Percentiles rank a stretch among this genome's conserved stretches.
Conservation (phyloP, 2,113 vertebrate species). For the pig (Sus scrofa) region T2T-Sscrofa CM000830.6:69891001-69891500, state of each 20-base stretch:
- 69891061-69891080: constrained; percentile 19
- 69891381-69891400: neutral
- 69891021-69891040: neutral
- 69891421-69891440: neutral
- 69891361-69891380: constrained; percentile 17
- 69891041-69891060: neutral
- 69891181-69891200: neutral
- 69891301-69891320: neutral
- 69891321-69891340: neutral
- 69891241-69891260: neutral
- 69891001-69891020: neutral
- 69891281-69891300: neutral
- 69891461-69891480: neutral
- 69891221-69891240: neutral
- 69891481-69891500: neutral
- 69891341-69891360: neutral
- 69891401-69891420: neutral
- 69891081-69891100: neutral
- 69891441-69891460: neutral
- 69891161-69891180: neutral
- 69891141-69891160: neutral
- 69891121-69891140: neutral
- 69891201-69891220: neutral
- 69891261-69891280: neutral
- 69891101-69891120: constrained; percentile 5